Percentiles rank a stretch among this genome's conserved stretches.
phyloP scores from a whole-genome alignment of 2,113 vertebrate species.

The Callaeas wilsoni region DNA sequence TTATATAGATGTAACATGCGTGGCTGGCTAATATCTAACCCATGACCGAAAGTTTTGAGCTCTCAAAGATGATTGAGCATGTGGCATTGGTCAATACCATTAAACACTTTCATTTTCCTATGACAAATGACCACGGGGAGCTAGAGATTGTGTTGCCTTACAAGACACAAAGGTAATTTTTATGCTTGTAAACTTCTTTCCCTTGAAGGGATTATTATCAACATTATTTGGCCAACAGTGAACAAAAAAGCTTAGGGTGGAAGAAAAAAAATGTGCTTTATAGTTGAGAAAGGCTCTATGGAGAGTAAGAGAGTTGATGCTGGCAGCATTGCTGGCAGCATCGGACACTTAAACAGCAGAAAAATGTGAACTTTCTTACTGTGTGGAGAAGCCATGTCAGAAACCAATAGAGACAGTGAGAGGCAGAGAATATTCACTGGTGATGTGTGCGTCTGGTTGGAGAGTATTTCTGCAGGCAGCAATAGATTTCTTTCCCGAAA shows the following conservation, averaged over 20 bases:
- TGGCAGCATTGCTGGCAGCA: neutral
- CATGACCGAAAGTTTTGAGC: neutral
- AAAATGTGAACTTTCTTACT: slow-evolving; percentile 4
- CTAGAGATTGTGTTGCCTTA: slow-evolving; percentile 29
- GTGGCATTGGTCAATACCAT: neutral
- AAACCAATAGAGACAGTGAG: neutral
- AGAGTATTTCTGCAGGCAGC: neutral
- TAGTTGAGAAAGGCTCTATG: neutral
- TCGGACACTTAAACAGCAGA: neutral
- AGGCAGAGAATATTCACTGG: neutral
- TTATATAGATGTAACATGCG: neutral
- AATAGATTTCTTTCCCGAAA: neutral
- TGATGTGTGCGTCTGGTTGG: neutral
- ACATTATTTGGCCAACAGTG: slow-evolving; percentile 28
- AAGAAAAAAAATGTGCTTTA: slow-evolving; percentile 5
- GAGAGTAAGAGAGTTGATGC: neutral
- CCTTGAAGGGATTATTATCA: slow-evolving; percentile 45
- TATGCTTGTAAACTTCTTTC: slow-evolving; percentile 21
- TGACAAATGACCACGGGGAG: slow-evolving; percentile 15
- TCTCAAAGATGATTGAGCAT: slow-evolving; percentile 5
- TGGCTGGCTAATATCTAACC: neutral
- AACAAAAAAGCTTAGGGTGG: neutral
- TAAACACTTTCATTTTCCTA: slow-evolving; percentile 35
- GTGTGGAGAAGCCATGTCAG: neutral
- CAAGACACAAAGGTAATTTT: slow-evolving; percentile 47